A percentile compares a stretch with the other conserved stretches of the same genome.
Evolutionary conservation across 2,888 invertebrate genomes (phyloP).

Genomic region (Entomobrya multifasciata): DNA sequence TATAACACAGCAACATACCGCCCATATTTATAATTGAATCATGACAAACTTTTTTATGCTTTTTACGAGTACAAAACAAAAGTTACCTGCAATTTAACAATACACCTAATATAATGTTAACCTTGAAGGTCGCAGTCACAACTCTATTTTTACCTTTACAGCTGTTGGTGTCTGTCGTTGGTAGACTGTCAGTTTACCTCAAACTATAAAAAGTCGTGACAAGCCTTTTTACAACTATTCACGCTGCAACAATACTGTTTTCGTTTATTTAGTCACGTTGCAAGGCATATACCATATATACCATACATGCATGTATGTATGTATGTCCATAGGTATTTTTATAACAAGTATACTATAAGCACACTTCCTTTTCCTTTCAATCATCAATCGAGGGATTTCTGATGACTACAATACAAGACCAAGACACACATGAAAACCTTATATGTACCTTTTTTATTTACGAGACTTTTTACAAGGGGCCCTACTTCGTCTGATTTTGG

Average conservation of each 20-base stretch:
- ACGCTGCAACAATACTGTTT: neutral
- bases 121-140: slow-evolving; percentile 46
- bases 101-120: slow-evolving; percentile 24
- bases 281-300: neutral
- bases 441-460: slow-evolving; percentile 24
- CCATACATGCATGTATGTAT: neutral
- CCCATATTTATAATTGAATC: slow-evolving; percentile 44
- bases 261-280: neutral
- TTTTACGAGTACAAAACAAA: slow-evolving; percentile 57
- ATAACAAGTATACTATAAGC: neutral
- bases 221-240: slow-evolving; percentile 10
- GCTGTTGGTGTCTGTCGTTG: neutral
- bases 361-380: slow-evolving; percentile 59
- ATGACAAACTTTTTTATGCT: slow-evolving; percentile 28
- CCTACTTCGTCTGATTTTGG: neutral
- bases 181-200: neutral
- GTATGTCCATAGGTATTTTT: neutral
- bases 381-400: slow-evolving; percentile 31
- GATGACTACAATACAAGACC: neutral
- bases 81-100: slow-evolving; percentile 46
- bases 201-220: slow-evolving; percentile 23
- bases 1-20: slow-evolving; percentile 28
- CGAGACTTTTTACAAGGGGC: neutral
- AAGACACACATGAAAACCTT: neutral
- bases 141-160: slow-evolving; percentile 47